Conservation (phyloP, 2,797 vertebrate genomes). For the Pelobates cultripes region DNA sequence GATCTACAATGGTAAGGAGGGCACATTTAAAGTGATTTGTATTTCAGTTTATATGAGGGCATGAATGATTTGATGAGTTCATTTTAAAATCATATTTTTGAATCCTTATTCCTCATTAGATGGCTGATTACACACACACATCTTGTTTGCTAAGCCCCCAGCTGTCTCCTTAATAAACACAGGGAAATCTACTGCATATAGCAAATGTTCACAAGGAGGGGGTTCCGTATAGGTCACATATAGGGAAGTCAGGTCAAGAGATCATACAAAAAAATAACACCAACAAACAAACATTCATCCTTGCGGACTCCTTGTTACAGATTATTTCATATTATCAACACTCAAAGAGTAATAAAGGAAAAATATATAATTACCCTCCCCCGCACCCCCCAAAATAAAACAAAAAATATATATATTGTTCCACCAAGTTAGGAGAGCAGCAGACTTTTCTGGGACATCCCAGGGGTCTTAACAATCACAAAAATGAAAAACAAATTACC, state of each 20-base stretch:
- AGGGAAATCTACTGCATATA: background rate
- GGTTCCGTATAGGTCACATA: slow-evolving; percentile 26
- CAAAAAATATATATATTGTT: background rate
- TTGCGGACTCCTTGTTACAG: slow-evolving; percentile 78
- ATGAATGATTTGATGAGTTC: too few relatives aligned
- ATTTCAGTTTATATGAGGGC: too few relatives aligned
- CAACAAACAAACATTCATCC: slow-evolving; percentile 92
- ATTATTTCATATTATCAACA: slow-evolving; percentile 56
- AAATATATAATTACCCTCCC: too few relatives aligned
- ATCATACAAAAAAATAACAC: slow-evolving; percentile 25
- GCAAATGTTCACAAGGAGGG: background rate
- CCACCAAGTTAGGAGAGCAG: slow-evolving; percentile 37
- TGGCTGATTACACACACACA: slow-evolving; percentile 16
- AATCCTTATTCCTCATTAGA: slow-evolving; percentile 31
- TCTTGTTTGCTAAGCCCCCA: background rate
- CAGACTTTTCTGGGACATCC: slow-evolving; percentile 11
- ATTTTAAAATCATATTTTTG: too few relatives aligned
- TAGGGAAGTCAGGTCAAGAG: background rate
- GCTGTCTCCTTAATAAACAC: slow-evolving; percentile 9
- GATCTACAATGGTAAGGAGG: too few relatives aligned
- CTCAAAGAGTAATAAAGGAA: too few relatives aligned
- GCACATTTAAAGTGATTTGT: too few relatives aligned
- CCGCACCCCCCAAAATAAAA: too few relatives aligned
- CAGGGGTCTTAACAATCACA: slow-evolving; percentile 32
- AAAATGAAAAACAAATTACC: slow-evolving; percentile 5